A percentile compares a stretch with the other conserved stretches of the same genome.
phyloP scores from a whole-genome alignment of 1,140 invertebrate genomes.

The Papilio machaon region DNA sequence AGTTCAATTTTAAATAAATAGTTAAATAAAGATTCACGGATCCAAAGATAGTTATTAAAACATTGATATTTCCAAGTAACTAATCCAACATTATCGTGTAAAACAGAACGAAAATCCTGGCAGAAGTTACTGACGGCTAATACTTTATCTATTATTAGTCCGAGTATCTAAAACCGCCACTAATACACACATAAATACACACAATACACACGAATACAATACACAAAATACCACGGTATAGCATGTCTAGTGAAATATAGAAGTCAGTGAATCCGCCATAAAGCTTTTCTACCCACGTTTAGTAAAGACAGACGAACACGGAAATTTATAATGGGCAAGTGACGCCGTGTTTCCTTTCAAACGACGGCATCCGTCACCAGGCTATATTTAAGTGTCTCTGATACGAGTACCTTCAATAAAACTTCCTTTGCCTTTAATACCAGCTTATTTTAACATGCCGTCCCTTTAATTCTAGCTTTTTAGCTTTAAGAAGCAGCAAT shows the following conservation, averaged over 20 bases:
- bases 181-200: too few species aligned
- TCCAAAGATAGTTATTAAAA: background rate
- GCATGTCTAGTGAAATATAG: too few species aligned
- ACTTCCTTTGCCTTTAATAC: background rate
- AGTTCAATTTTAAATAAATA: background rate
- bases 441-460: background rate
- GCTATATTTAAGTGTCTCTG: background rate
- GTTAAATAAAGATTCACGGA: background rate
- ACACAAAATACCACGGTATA: too few species aligned
- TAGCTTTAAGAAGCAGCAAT: background rate
- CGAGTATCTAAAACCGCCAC: too few species aligned
- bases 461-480: background rate
- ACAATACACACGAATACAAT: too few species aligned
- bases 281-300: slow-evolving; percentile 22
- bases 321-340: slow-evolving; percentile 29
- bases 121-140: too few species aligned
- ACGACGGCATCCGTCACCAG: background rate
- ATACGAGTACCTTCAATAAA: background rate
- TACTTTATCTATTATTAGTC: too few species aligned
- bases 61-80: slow-evolving; percentile 5
- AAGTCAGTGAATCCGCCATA: background rate
- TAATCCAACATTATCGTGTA: background rate
- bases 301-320: slow-evolving; percentile 22
- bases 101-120: slow-evolving; percentile 16
- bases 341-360: slow-evolving; percentile 19